Evolutionary conservation across 2,888 invertebrate species (phyloP), one percentile per base, ranked within the genome.

Genomic region (Halictus quadricinctus): DNA sequence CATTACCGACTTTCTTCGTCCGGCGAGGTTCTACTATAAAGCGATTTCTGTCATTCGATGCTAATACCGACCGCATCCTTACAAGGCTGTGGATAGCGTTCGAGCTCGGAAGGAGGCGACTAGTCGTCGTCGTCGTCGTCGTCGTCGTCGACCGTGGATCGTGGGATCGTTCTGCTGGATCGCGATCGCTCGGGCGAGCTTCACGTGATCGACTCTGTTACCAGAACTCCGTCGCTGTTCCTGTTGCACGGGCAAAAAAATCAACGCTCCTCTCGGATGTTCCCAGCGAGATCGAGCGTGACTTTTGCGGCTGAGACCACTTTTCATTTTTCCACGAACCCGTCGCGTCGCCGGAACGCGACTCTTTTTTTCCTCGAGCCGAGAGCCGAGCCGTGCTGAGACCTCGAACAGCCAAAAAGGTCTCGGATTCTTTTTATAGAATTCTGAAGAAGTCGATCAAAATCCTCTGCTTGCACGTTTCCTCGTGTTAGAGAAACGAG

Each of bases 41-140:
- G 91, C 92, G 92, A 92, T 93, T 92, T 92, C 91, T 93, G 93
- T 93, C 92, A 91, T 90, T 90, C 89, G 90, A 92, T 92, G 92
- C 91, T 92, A 91, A 91, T 93, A 86, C 86, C 88, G 84, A 83
- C 80, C 87, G 90, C 82, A 88, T 90, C 91, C 91, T 88, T 91
- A 91, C 89, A 91, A 89, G 91, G 91, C 77, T 85, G 66, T 83
- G 86, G 86, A 88, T 82, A 81, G 36, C 82, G 80, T 81, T 70
- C 82, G 29, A 29, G 29, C 29, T 29, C 29, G 29, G 73, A 76
- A 79, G 88, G 81, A 80, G 85, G 80, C 83, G 88, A 80, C 84
- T 83, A 79, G 81, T 72, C 76, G 80, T 78, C 86, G 76, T 41
- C 10, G 81, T 72, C 76, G 80, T 78, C 86, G 76, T 41, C 10